Percentiles rank a stretch among this genome's conserved stretches.
Evolutionary conservation across 2,113 vertebrate species (phyloP).

Genomic region (Pterocles orientalis): DNA sequence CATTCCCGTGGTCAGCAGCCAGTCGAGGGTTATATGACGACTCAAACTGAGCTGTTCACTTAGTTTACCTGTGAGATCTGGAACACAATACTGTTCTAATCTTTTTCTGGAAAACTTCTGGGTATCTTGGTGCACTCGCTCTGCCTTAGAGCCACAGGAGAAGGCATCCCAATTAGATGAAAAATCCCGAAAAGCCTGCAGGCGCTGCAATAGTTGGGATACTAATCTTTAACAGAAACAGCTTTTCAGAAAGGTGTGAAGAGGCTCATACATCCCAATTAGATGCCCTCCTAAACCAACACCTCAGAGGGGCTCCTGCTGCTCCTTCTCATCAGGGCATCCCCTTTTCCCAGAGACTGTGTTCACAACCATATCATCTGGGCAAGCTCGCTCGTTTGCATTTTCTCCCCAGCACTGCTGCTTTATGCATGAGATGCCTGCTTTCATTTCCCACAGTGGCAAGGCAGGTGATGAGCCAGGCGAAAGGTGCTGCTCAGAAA

Average conservation of each 20-base stretch:
- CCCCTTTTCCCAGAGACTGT: rapidly evolving
- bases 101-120: not conserved
- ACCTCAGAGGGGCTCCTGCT: not conserved
- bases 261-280: not conserved
- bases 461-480: not conserved
- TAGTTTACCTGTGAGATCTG: not conserved
- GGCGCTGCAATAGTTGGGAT: not conserved
- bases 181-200: not conserved
- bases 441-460: rapidly evolving
- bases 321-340: not conserved
- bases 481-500: not conserved
- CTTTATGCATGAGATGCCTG: rapidly evolving
- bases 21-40: not conserved
- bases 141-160: not conserved
- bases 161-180: not conserved
- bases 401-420: not conserved
- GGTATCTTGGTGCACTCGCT: rapidly evolving
- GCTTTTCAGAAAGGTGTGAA: not conserved
- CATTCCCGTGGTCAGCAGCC: not conserved
- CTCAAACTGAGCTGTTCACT: not conserved
- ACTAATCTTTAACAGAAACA: not conserved
- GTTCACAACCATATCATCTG: not conserved
- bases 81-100: not conserved
- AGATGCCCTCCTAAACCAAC: not conserved
- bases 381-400: not conserved